Evolutionary conservation across 1,140 invertebrate genomes (phyloP).

Genomic region (Coptotermes formosanus): DNA sequence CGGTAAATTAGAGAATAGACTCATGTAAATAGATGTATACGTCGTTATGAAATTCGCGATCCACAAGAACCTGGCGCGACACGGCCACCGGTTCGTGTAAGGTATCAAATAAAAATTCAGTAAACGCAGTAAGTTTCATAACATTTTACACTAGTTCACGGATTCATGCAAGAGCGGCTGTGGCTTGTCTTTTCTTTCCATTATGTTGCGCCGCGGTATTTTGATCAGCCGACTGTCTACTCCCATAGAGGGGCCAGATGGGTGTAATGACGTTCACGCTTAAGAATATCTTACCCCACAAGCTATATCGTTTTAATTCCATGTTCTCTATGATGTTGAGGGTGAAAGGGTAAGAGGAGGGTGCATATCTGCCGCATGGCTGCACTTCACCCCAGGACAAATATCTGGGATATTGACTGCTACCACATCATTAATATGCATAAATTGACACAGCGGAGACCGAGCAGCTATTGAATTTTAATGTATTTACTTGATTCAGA

Average conservation of each 20-base stretch:
- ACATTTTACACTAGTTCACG: no score
- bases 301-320: constrained; percentile 4
- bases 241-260: not conserved
- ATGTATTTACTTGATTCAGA: constrained; percentile 7
- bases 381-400: constrained; percentile 9
- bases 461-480: constrained; percentile 16
- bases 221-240: not conserved
- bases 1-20: no score
- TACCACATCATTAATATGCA: constrained; percentile 8
- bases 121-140: no score
- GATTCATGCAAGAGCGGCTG: no score
- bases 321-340: not conserved
- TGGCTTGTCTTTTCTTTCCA: no score
- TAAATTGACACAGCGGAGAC: not conserved
- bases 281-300: not conserved
- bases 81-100: no score
- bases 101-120: no score
- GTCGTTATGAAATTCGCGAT: no score
- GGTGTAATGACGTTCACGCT: not conserved
- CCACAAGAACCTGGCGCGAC: no score
- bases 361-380: not conserved
- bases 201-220: not conserved
- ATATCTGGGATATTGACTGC: constrained; percentile 1
- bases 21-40: no score
- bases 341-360: constrained; percentile 13